Conservation (phyloP, 2,888 invertebrate genomes). For the Taenaris catops region DNA sequence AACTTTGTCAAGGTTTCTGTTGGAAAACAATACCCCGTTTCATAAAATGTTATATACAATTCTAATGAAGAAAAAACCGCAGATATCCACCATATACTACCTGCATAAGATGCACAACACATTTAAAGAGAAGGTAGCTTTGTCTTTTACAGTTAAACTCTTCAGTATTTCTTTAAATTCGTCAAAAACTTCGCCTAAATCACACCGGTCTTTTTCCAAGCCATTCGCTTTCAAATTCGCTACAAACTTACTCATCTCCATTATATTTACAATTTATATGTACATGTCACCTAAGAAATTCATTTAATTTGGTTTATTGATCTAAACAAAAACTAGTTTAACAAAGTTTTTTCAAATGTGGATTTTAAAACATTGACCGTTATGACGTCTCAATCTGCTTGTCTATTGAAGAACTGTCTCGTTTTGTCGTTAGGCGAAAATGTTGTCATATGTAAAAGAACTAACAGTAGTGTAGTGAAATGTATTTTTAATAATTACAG, state of each 20-base stretch:
- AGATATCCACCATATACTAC: constrained; percentile 30
- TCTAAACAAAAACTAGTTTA: too few relatives aligned
- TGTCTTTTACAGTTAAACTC: constrained; percentile 43
- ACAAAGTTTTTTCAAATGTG: not conserved
- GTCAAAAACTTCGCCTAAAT: constrained; percentile 37
- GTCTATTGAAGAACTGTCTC: too few relatives aligned
- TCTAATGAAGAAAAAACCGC: not conserved
- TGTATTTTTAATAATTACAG: too few relatives aligned
- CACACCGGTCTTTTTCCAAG: constrained; percentile 35
- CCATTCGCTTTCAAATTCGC: constrained; percentile 51
- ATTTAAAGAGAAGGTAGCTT: constrained; percentile 49
- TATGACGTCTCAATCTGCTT: not conserved
- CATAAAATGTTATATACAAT: not conserved
- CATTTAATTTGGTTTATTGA: too few relatives aligned
- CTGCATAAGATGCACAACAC: constrained; percentile 63
- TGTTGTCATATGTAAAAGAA: too few relatives aligned
- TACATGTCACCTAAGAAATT: not conserved
- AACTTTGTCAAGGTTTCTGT: constrained; percentile 58
- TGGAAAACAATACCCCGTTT: too few relatives aligned
- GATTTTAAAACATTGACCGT: too few relatives aligned
- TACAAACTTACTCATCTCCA: constrained; percentile 55
- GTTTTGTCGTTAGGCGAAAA: too few relatives aligned
- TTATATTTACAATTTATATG: constrained; percentile 23
- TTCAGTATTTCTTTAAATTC: constrained; percentile 40
- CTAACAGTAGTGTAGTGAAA: too few relatives aligned